Conservation (phyloP, 2,888 invertebrate genomes). For the Diadegma fenestrale region DNA sequence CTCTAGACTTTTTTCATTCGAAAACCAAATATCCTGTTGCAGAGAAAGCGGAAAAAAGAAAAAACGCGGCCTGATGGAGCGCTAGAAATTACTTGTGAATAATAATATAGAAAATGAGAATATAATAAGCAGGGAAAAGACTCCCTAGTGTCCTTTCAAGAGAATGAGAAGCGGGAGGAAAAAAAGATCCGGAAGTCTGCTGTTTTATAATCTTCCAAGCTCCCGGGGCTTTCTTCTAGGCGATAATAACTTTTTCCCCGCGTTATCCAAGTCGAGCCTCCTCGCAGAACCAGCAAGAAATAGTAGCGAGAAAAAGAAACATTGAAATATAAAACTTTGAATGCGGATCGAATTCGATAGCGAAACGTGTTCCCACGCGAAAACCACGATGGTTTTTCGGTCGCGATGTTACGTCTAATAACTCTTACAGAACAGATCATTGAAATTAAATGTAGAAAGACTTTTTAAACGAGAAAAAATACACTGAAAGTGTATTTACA, state of each 20-base stretch:
- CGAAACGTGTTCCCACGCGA: neutral
- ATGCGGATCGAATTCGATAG: neutral
- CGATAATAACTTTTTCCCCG: conserved; percentile 43
- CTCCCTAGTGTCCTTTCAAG: conserved; percentile 45
- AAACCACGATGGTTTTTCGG: conserved; percentile 39
- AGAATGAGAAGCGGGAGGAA: conserved; percentile 31
- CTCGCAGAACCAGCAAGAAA: neutral
- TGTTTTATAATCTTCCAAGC: conserved; percentile 50
- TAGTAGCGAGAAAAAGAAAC: neutral
- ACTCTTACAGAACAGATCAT: too few relatives aligned
- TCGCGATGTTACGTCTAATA: neutral
- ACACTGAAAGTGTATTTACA: too few relatives aligned
- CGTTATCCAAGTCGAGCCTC: conserved; percentile 7
- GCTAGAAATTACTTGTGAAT: conserved; percentile 38
- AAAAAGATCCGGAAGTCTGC: conserved; percentile 65
- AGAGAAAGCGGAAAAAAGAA: neutral
- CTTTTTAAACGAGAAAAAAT: neutral
- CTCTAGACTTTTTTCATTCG: neutral
- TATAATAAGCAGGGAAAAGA: conserved; percentile 48
- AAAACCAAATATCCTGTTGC: conserved; percentile 17
- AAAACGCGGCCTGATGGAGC: conserved; percentile 5
- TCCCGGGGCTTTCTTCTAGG: conserved; percentile 40
- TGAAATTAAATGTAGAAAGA: neutral
- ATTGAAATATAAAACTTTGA: neutral
- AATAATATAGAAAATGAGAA: conserved; percentile 51